phyloP scores from a whole-genome alignment of 2,797 vertebrate species.

The Channallabes apus region DNA sequence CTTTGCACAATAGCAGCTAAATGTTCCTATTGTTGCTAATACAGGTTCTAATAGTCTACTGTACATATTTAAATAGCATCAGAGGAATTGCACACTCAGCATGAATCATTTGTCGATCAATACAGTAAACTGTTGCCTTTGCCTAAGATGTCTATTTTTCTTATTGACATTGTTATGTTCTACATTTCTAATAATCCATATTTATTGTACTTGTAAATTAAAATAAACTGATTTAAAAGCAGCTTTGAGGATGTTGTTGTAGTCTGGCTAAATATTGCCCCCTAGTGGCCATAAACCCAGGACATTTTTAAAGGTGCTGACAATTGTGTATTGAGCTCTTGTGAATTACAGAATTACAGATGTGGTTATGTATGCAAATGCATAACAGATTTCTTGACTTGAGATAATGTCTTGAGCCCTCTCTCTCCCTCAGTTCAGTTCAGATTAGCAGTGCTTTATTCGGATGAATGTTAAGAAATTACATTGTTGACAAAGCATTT shows the following conservation, averaged over 20 bases:
- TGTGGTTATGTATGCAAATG: not conserved
- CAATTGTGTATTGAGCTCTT: not conserved
- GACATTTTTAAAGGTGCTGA: not conserved
- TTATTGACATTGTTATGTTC: not conserved
- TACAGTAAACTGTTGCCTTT: not conserved
- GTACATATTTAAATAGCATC: not conserved
- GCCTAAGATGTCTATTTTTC: not conserved
- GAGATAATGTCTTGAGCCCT: no score
- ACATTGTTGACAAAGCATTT: no score
- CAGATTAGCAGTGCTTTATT: no score
- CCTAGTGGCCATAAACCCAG: not conserved
- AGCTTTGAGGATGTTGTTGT: not conserved
- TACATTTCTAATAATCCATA: not conserved
- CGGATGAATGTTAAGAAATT: no score
- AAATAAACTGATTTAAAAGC: not conserved
- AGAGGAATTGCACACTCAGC: not conserved
- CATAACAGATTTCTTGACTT: not conserved
- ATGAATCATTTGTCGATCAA: not conserved
- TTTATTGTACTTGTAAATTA: not conserved
- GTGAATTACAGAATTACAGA: not conserved
- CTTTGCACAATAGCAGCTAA: not conserved
- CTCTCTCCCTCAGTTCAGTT: no score
- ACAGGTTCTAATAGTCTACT: not conserved
- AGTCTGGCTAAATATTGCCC: slow-evolving; percentile 9
- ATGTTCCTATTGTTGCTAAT: not conserved